These are phyloP conservation scores for Cyprinus carpio DNA, from an alignment of 2,113 vertebrate species.

Conservation along the genomic window DNA sequence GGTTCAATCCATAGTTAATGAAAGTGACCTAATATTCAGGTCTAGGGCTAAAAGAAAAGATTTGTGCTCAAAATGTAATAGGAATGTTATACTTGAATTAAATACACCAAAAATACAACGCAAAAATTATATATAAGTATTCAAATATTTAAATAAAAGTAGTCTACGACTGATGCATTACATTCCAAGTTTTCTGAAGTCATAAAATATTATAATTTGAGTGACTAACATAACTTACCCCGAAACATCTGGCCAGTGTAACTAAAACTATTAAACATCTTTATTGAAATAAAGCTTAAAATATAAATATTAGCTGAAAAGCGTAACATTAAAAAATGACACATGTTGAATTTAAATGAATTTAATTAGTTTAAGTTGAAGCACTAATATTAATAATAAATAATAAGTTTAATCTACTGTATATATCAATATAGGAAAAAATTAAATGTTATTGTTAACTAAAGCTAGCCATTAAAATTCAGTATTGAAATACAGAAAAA, in stretches of 20 bases:
- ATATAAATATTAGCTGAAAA: no score
- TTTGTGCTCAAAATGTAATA: background rate
- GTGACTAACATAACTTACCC: background rate
- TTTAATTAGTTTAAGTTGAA: no score
- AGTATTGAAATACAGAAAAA: background rate
- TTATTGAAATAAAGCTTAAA: no score
- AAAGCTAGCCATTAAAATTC: background rate
- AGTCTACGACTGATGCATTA: no score
- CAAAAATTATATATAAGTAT: background rate
- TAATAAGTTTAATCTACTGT: no score
- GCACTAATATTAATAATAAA: no score
- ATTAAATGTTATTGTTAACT: background rate
- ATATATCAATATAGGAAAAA: no score
- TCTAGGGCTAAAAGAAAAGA: background rate
- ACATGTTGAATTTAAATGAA: no score
- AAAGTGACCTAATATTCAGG: background rate
- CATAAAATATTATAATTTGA: background rate
- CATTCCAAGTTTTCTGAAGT: background rate
- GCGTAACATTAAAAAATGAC: no score
- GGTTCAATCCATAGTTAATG: slow-evolving; percentile 17
- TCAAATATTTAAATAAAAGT: background rate
- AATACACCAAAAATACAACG: no score
- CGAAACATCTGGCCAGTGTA: background rate
- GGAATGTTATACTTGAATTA: background rate
- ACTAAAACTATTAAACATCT: no score